Evolutionary conservation across 1,140 invertebrate species (phyloP).

Genomic region (Lordiphosa stackelbergi): DNA sequence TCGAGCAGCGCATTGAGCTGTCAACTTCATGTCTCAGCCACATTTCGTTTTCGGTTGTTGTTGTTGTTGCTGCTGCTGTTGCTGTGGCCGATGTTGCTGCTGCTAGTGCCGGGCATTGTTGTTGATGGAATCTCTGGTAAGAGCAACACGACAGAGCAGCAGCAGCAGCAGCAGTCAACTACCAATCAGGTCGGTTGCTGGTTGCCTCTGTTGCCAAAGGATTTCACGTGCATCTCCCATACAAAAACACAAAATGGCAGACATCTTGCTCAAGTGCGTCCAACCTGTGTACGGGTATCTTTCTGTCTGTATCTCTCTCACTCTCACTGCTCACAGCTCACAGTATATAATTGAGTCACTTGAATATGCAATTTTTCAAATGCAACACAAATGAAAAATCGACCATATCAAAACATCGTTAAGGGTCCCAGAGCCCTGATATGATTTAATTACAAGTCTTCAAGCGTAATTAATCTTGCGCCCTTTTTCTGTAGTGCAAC

Average conservation of each 20-base stretch:
- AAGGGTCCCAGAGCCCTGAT: conserved; percentile 36
- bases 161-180: conserved; percentile 53
- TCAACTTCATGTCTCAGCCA: conserved; percentile 73
- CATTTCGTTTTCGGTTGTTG: conserved; percentile 61
- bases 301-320: conserved; percentile 6
- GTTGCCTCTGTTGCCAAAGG: conserved; percentile 63
- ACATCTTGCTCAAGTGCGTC: conserved; percentile 58
- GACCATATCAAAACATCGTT: conserved; percentile 54
- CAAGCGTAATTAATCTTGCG: conserved; percentile 68
- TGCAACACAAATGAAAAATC: conserved; percentile 52
- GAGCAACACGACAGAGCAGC: conserved; percentile 38
- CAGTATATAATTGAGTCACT: conserved; percentile 65
- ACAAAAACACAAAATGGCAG: conserved; percentile 60
- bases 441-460: conserved; percentile 73
- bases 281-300: conserved; percentile 49
- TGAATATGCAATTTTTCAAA: conserved; percentile 71
- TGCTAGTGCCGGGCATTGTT: conserved; percentile 44
- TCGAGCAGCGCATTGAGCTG: conserved; percentile 72
- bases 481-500: conserved; percentile 27
- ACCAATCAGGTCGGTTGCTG: conserved; percentile 68
- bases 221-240: conserved; percentile 56
- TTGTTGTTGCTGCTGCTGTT: conserved; percentile 19
- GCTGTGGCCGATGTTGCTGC: conserved; percentile 24
- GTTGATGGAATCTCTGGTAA: conserved; percentile 64
- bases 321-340: conserved; percentile 1